Evolutionary conservation across 2,888 invertebrate genomes (phyloP), one percentile per base, ranked within the genome.

Genomic region (Apotomis turbidana): DNA sequence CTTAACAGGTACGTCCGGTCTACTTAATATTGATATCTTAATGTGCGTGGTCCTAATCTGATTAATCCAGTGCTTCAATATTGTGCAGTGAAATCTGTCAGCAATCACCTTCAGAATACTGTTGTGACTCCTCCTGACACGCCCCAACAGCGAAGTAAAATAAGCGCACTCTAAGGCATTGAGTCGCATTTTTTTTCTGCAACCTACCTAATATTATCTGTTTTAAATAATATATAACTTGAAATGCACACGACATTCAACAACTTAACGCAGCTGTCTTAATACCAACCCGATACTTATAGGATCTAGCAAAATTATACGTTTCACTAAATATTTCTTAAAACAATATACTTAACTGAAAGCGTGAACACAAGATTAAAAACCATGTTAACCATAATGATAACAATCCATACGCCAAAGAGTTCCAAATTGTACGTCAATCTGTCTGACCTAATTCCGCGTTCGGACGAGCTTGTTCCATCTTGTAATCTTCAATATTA

Each of bases 381-480:
- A 78, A 78, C 79, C 66, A 77, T 81, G 85, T 85, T 86, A 87
- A 87, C 87, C 88, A 27, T 85, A 84, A 78, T 78, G 85, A 87
- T 87, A 85, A 87, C 84, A 86, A 87, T 85, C 87, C 61, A 73
- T 74, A 51, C 67, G 54, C 71, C 82, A 87, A 87, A 85, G 81
- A 82, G 80, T 80, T 80, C 81, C 75, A 83, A 87, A 86, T 85
- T 83, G 87, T 83, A 79, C 81, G 86, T 90, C 91, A 87, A 90
- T 90, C 91, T 90, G 85, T 75, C 75, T 82, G 83, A 85, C 82
- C 77, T 80, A 83, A 81, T 68, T 71, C 61, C 61, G 13, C 49
- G 76, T 70, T 78, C 74, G 78, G 79, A 79, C 62, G 63, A 36
- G 70, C 68, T 62, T 73, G 67, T 72, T 75, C 72, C 75, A 72